These are phyloP conservation scores for Trichomycterus rosablanca DNA, from an alignment of 2,113 vertebrate species.

Conservation along the genomic window DNA sequence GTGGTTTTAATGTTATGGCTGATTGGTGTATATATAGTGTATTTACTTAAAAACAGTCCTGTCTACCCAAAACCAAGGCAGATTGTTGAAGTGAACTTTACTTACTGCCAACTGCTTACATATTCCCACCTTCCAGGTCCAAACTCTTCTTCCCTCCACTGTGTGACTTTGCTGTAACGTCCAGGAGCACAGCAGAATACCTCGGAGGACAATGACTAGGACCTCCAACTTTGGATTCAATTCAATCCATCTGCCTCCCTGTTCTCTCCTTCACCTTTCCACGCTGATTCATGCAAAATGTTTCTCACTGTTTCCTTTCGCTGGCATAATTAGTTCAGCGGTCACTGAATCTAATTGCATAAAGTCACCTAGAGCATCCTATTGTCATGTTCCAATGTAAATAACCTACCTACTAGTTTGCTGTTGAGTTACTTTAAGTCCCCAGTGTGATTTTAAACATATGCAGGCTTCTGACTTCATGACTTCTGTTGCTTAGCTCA, in stretches of 20 bases:
- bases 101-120: background rate
- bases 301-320: constrained; percentile 21
- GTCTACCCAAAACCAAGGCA: too few species aligned
- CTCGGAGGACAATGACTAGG: constrained; percentile 37
- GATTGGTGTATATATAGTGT: too few species aligned
- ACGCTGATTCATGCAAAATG: constrained; percentile 41
- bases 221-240: constrained; percentile 39
- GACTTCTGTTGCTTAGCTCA: constrained; percentile 23
- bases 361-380: constrained; percentile 20
- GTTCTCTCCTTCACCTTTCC: constrained; percentile 40
- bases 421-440: constrained; percentile 12
- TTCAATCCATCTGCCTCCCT: constrained; percentile 45
- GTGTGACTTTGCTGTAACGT: constrained; percentile 35
- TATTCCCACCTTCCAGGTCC: constrained; percentile 6
- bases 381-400: constrained; percentile 43
- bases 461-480: constrained; percentile 35
- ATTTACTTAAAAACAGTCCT: too few species aligned
- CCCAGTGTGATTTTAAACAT: constrained; percentile 34
- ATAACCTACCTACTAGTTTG: constrained; percentile 27
- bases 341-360: constrained; percentile 48
- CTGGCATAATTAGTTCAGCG: constrained; percentile 36
- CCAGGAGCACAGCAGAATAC: constrained; percentile 33
- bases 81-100: background rate
- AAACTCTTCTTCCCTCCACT: constrained; percentile 25
- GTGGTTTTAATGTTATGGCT: too few species aligned